Evolutionary conservation across 2,888 invertebrate species (phyloP), one percentile per base, ranked within the genome.

Genomic region (Caenorhabditis afra): DNA sequence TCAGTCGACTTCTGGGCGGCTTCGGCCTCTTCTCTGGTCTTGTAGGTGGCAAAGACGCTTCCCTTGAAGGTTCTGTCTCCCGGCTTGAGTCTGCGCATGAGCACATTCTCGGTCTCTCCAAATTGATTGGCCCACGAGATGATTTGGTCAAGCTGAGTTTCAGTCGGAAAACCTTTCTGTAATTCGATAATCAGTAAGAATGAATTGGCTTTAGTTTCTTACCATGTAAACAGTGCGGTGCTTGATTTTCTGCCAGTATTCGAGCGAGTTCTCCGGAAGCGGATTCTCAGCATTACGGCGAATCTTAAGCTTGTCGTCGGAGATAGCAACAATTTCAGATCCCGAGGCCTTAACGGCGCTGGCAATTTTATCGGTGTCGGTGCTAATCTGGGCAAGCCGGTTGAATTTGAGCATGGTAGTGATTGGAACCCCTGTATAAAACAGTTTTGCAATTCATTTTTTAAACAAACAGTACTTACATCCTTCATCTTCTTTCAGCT

Each of bases 41-140:
- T 93, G 91, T 97, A 98, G 5, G 95, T 94, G 11, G 94, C 93
- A 91, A 96, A 97, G 58, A 96, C 94, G 1, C 97, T 97, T 59
- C 97, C 98, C 88, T 89, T 84, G 89, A 90, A 85, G 10, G 75
- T 87, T 11, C 81, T 82, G 68, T 90, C 88, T 57, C 67, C 79
- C 73, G 86, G 85, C 74, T 91, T 90, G 88, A 91, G 62, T 14
- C 87, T 77, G 2, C 90, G 84, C 90, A 90, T 91, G 83, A 90
- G 92, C 12, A 95, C 92, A 86, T 94, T 94, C 59, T 94, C 94
- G 0, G 94, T 92, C 49, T 92, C 92, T 0, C 94, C 94, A 90
- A 93, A 93, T 14, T 93, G 91, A 79, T 93, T 93, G 87, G 96
- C 94, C 91, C 93, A 96, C 65, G 93, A 93, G 61, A 95, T 82